A percentile compares a stretch with the other conserved stretches of the same genome.
These are phyloP conservation scores for Abrostola tripartita DNA, from an alignment of 2,888 invertebrate species.

Conservation along the genomic window DNA sequence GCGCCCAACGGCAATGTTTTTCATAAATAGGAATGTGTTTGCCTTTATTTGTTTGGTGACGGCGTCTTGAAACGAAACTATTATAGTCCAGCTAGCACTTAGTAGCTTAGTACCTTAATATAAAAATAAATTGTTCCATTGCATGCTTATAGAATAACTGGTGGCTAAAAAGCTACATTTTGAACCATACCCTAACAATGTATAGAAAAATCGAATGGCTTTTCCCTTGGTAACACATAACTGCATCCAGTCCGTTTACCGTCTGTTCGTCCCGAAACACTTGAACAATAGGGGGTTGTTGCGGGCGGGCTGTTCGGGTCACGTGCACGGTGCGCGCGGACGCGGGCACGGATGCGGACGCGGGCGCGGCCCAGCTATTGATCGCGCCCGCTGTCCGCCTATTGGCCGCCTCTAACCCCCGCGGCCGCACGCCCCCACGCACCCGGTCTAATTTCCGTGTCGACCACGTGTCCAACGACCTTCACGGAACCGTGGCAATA, in stretches of 20 bases:
- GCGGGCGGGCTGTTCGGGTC: conserved; percentile 55
- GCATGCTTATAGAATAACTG: background rate
- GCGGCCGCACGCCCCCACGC: conserved; percentile 60
- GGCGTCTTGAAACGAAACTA: conserved; percentile 24
- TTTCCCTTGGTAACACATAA: conserved; percentile 4
- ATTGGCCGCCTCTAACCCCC: conserved; percentile 58
- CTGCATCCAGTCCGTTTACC: conserved; percentile 17
- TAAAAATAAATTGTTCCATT: background rate
- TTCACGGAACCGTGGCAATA: conserved; percentile 66
- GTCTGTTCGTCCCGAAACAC: conserved; percentile 29
- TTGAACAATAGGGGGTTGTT: conserved; percentile 44
- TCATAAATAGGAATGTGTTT: conserved; percentile 30
- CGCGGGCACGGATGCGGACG: conserved; percentile 66
- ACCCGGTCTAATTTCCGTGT: conserved; percentile 69
- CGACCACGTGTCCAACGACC: conserved; percentile 75
- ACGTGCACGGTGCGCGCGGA: conserved; percentile 53
- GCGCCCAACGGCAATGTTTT: conserved; percentile 33
- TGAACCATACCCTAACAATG: background rate
- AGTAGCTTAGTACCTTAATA: background rate
- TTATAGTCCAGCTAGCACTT: conserved; percentile 18
- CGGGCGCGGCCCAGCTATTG: conserved; percentile 64
- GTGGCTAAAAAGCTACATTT: background rate
- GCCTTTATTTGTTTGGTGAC: conserved; percentile 30
- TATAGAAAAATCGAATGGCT: background rate
- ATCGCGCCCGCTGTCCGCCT: conserved; percentile 64